Conservation (phyloP, 2,113 vertebrate genomes). For the Ahaetulla prasina region DNA sequence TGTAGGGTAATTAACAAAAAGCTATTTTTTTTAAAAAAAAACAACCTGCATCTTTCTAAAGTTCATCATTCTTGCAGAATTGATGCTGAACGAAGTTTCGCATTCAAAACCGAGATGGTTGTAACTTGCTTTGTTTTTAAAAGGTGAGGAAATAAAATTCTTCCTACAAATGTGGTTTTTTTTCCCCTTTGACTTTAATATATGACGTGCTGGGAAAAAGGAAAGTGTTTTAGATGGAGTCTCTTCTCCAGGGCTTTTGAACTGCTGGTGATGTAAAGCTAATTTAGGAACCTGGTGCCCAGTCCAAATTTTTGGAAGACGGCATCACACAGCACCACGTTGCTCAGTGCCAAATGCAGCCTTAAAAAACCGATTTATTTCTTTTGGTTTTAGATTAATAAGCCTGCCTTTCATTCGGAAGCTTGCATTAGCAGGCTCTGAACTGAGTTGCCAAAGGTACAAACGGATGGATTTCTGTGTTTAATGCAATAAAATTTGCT, state of each 20-base stretch:
- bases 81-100: slow-evolving; percentile 66
- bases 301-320: neutral
- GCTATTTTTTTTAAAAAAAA: slow-evolving; percentile 17
- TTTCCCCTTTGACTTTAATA: slow-evolving; percentile 19
- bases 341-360: neutral
- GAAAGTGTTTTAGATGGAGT: neutral
- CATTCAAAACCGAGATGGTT: slow-evolving; percentile 55
- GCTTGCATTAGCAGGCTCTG: neutral
- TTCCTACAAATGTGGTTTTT: slow-evolving; percentile 40
- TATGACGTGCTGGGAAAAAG: neutral
- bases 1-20: slow-evolving; percentile 41
- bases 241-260: neutral
- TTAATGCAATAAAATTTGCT: neutral
- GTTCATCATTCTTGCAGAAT: slow-evolving; percentile 55
- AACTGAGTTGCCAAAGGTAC: neutral
- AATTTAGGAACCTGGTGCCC: neutral
- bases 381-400: neutral
- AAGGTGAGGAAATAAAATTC: slow-evolving; percentile 67
- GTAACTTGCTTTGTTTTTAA: slow-evolving; percentile 37
- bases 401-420: neutral
- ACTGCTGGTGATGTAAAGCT: neutral
- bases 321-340: fast-evolving
- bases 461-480: neutral
- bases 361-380: neutral
- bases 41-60: neutral